phyloP scores from a whole-genome alignment of 2,888 invertebrate species.

The Axea sp. region DNA sequence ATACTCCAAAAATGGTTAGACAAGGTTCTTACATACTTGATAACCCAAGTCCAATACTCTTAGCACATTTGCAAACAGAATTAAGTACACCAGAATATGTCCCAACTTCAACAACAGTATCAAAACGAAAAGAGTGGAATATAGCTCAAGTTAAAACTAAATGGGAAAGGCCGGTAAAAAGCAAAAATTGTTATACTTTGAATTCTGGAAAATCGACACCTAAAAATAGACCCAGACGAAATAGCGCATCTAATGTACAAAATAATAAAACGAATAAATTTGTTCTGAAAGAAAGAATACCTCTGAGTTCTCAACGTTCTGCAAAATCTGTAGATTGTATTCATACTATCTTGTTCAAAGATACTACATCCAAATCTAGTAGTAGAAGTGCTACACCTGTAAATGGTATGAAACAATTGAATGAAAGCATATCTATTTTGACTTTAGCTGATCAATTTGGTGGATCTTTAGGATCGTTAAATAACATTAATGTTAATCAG shows the following conservation, averaged over 20 bases:
- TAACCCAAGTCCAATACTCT: slow-evolving; percentile 87
- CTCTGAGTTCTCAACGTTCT: slow-evolving; percentile 58
- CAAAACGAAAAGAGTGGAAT: slow-evolving; percentile 72
- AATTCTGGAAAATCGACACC: slow-evolving; percentile 41
- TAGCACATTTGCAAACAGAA: slow-evolving; percentile 83
- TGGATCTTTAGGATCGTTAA: slow-evolving; percentile 66
- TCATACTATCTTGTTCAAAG: slow-evolving; percentile 68
- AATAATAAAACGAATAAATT: slow-evolving; percentile 58
- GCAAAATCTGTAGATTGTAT: slow-evolving; percentile 73
- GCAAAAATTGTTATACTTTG: slow-evolving; percentile 49
- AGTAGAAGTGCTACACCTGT: slow-evolving; percentile 38
- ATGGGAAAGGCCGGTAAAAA: slow-evolving; percentile 68
- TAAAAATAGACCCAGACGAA: slow-evolving; percentile 59
- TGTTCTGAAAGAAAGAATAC: slow-evolving; percentile 57
- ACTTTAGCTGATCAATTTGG: slow-evolving; percentile 65
- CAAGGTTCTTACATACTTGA: slow-evolving; percentile 90
- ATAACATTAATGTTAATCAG: slow-evolving; percentile 12
- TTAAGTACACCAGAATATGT: slow-evolving; percentile 53
- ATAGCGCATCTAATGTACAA: slow-evolving; percentile 59
- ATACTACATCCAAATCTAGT: slow-evolving; percentile 56
- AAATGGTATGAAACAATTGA: slow-evolving; percentile 53
- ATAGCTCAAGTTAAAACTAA: slow-evolving; percentile 69
- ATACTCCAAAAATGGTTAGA: slow-evolving; percentile 81
- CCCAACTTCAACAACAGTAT: slow-evolving; percentile 65
- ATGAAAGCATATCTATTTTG: slow-evolving; percentile 58